Conservation (phyloP, 2,888 invertebrate species). For the Eledone cirrhosa region DNA sequence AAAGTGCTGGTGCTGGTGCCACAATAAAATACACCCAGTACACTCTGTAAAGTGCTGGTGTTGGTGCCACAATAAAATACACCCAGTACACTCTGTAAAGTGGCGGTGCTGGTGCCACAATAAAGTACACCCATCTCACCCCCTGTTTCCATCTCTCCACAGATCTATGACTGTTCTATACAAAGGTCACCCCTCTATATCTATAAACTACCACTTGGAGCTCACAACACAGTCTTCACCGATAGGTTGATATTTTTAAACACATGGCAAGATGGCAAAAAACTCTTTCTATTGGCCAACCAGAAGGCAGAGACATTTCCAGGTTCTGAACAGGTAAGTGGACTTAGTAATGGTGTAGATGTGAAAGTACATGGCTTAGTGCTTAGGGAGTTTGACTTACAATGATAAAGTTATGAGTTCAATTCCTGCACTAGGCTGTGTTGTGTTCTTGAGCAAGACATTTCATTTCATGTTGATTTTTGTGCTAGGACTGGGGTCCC, state of each 20-base stretch:
- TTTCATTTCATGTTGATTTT: too few relatives aligned
- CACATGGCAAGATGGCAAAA: slow-evolving; percentile 60
- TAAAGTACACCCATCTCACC: too few relatives aligned
- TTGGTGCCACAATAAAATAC: too few relatives aligned
- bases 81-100: too few relatives aligned
- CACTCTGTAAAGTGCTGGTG: too few relatives aligned
- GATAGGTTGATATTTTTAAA: slow-evolving; percentile 75
- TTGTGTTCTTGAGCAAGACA: too few relatives aligned
- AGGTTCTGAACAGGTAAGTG: slow-evolving; percentile 43
- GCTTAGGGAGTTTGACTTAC: neutral
- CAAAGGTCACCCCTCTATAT: slow-evolving; percentile 76
- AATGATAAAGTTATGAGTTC: too few relatives aligned
- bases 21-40: too few relatives aligned
- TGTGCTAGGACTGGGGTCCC: too few relatives aligned
- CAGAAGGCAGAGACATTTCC: slow-evolving; percentile 70
- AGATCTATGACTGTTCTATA: slow-evolving; percentile 77
- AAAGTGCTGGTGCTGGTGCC: too few relatives aligned
- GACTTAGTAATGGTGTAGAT: neutral
- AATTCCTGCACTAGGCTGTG: too few relatives aligned
- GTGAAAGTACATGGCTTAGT: neutral
- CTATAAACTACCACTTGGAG: slow-evolving; percentile 75
- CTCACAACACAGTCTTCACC: slow-evolving; percentile 74
- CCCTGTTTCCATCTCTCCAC: slow-evolving; percentile 42
- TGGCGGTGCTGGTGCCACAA: too few relatives aligned
- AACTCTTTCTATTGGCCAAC: slow-evolving; percentile 71